Percentiles rank a stretch among this genome's conserved stretches.
phyloP scores from a whole-genome alignment of 1,140 invertebrate genomes.

The Zelostemma sp. region DNA sequence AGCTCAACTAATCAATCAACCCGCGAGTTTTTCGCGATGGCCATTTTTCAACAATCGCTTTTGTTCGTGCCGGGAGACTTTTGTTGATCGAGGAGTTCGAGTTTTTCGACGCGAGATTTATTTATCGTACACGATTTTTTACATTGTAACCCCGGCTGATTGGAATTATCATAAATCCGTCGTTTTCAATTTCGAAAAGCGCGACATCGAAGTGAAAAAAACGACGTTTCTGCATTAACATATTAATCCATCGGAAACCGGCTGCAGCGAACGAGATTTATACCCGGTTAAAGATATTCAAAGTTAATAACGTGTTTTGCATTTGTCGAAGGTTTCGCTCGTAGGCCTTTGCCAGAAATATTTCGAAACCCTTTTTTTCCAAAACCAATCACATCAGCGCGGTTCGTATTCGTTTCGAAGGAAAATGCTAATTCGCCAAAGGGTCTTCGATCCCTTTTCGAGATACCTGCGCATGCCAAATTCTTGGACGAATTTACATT shows the following conservation, averaged over 20 bases:
- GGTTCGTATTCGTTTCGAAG: conserved; percentile 20
- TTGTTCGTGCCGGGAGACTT: conserved; percentile 2
- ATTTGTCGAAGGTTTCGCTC: conserved; percentile 23
- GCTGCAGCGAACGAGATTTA: conserved; percentile 11
- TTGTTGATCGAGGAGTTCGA: conserved; percentile 1
- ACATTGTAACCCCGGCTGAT: no score
- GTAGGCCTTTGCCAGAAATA: conserved; percentile 22
- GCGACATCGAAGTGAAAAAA: no score
- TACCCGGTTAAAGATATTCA: neutral
- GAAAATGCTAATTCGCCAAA: conserved; percentile 26
- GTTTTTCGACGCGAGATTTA: no score
- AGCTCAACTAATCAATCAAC: neutral
- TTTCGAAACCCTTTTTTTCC: conserved; percentile 11
- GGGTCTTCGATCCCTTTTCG: conserved; percentile 10
- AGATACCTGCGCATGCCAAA: conserved; percentile 13
- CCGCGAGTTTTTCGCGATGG: neutral
- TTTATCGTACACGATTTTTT: no score
- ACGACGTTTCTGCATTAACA: neutral
- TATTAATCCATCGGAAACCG: neutral
- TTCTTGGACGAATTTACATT: conserved; percentile 4
- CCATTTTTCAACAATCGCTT: conserved; percentile 7
- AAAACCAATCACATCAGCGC: conserved; percentile 24
- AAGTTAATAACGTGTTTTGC: conserved; percentile 19
- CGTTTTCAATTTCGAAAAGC: no score
- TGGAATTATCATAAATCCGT: no score